Conservation (phyloP, 2,888 invertebrate species). For the Lysandra coridon region DNA sequence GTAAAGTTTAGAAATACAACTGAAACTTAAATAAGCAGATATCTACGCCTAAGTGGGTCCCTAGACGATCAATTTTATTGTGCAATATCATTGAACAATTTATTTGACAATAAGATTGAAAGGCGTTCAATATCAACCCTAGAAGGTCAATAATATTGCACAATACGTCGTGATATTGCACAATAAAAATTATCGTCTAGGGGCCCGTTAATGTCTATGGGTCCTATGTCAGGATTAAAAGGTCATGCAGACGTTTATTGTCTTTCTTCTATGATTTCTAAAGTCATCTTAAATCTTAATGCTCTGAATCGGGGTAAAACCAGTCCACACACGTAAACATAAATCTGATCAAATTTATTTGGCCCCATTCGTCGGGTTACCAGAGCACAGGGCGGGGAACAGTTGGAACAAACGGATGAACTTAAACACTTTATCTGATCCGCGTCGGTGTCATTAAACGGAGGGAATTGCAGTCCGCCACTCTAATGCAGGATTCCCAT, state of each 20-base stretch:
- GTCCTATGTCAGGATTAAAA: not conserved
- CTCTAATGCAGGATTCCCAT: conserved; percentile 4
- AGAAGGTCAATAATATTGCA: no score
- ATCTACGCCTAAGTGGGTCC: no score
- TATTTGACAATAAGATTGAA: no score
- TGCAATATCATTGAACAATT: no score
- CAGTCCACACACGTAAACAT: not conserved
- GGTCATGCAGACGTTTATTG: not conserved
- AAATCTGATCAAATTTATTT: conserved; percentile 9
- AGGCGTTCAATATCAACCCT: no score
- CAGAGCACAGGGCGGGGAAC: not conserved
- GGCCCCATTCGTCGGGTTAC: not conserved
- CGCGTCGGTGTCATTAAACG: conserved; percentile 8
- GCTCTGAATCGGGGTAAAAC: not conserved
- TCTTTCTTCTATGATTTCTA: no score
- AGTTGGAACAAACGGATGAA: conserved; percentile 27
- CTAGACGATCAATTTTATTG: no score
- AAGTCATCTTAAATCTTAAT: no score
- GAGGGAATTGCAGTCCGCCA: conserved; percentile 17
- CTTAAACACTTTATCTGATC: conserved; percentile 22
- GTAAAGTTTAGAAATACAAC: no score
- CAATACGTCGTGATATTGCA: no score
- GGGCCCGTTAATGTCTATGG: not conserved
- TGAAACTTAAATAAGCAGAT: no score
- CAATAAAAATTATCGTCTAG: no score